Conservation (phyloP, 2,888 invertebrate genomes). For the Andrena trimmerana region DNA sequence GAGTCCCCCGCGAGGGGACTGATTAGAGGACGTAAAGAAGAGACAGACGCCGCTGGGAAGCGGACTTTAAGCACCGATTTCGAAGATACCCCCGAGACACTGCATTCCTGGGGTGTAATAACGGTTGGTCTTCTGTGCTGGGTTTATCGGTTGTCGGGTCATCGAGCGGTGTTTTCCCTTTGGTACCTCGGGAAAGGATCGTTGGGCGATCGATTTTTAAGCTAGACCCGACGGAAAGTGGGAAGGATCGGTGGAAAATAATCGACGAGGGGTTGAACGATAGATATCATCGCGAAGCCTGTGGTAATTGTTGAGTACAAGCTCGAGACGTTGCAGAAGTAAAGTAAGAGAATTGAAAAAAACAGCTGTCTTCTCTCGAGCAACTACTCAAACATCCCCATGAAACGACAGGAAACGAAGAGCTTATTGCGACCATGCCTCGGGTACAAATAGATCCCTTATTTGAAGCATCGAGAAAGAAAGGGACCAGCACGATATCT, state of each 20-base stretch:
- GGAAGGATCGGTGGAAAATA: too few relatives aligned
- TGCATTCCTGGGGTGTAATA: slow-evolving; percentile 43
- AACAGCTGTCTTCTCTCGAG: too few relatives aligned
- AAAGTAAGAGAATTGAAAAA: too few relatives aligned
- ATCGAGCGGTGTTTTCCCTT: slow-evolving; percentile 9
- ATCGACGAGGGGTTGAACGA: too few relatives aligned
- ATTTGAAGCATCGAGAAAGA: slow-evolving; percentile 32
- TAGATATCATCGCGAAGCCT: too few relatives aligned
- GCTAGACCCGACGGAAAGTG: too few relatives aligned
- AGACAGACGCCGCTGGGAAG: neutral
- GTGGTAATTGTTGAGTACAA: too few relatives aligned
- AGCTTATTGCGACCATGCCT: slow-evolving; percentile 21
- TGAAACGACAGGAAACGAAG: neutral
- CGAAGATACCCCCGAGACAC: slow-evolving; percentile 43
- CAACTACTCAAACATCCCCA: too few relatives aligned
- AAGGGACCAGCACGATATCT: slow-evolving; percentile 66
- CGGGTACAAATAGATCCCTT: slow-evolving; percentile 49
- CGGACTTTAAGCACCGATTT: slow-evolving; percentile 43
- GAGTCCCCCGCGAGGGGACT: slow-evolving; percentile 3
- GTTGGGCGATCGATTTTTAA: slow-evolving; percentile 33
- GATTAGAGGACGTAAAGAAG: slow-evolving; percentile 38
- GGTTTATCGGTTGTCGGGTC: slow-evolving; percentile 32
- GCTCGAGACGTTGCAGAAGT: too few relatives aligned
- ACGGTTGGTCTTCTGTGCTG: slow-evolving; percentile 11
- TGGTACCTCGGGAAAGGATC: neutral